Conservation (phyloP, 2,113 vertebrate genomes). For the Arenaria interpres region DNA sequence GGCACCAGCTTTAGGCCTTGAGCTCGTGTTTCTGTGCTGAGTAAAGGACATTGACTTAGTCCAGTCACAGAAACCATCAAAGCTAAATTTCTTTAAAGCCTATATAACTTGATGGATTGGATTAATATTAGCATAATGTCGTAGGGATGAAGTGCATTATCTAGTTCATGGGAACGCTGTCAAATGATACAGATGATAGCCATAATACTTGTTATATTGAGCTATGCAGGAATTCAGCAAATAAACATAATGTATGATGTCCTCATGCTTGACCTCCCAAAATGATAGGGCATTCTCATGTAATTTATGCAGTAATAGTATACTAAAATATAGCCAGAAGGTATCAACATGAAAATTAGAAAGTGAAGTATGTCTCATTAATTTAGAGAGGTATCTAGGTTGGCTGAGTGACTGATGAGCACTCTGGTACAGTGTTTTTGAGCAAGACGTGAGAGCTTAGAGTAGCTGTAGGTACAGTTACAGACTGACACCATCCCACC, state of each 20-base stretch:
- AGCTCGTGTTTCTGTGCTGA: not conserved
- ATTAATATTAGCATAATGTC: constrained; percentile 38
- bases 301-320: not conserved
- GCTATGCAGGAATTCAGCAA: not conserved
- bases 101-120: constrained; percentile 2
- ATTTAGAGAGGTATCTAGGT: constrained; percentile 4
- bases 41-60: not conserved
- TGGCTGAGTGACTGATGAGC: not conserved
- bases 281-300: not conserved
- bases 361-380: constrained; percentile 12
- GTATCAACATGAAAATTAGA: not conserved
- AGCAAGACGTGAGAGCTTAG: not conserved
- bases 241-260: not conserved
- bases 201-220: not conserved
- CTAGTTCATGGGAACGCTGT: not conserved
- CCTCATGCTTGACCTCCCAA: not conserved
- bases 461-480: not conserved
- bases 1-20: not conserved
- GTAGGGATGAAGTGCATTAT: not conserved
- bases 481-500: no score
- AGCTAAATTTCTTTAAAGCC: not conserved
- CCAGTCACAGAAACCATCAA: not conserved
- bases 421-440: not conserved
- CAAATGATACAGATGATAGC: not conserved
- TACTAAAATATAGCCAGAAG: constrained; percentile 2